These are phyloP conservation scores for Petrophora chlorosata DNA, from an alignment of 2,888 invertebrate species.

Conservation along the genomic window DNA sequence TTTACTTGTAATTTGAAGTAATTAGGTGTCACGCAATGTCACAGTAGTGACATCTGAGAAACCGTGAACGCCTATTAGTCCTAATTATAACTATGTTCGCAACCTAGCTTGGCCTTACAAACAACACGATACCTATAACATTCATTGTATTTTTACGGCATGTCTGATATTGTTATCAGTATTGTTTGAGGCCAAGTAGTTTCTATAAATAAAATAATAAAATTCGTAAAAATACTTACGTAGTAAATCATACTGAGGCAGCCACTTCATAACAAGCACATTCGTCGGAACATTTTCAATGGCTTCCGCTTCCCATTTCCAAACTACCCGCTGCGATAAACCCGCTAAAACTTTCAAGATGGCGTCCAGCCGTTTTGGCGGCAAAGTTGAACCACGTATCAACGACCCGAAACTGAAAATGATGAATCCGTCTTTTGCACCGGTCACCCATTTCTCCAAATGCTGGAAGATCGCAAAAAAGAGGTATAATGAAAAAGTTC, in stretches of 20 bases:
- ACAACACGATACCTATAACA: background rate
- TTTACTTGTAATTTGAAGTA: too few species aligned
- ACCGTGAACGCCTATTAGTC: too few species aligned
- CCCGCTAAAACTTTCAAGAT: conserved; percentile 84
- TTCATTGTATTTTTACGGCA: too few species aligned
- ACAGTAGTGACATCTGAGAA: too few species aligned
- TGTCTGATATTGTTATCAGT: too few species aligned
- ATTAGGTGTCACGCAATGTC: too few species aligned
- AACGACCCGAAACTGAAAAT: conserved; percentile 90
- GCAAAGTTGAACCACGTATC: conserved; percentile 85
- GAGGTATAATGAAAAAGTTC: too few species aligned
- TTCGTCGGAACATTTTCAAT: conserved; percentile 80
- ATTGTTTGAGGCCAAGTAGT: too few species aligned
- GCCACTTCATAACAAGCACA: conserved; percentile 84
- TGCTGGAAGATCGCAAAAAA: conserved; percentile 54
- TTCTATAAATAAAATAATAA: background rate
- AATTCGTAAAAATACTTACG: conserved; percentile 67
- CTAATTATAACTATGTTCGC: background rate
- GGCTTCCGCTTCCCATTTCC: conserved; percentile 88
- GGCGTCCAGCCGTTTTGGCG: conserved; percentile 74
- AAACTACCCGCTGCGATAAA: conserved; percentile 86
- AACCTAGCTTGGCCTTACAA: background rate
- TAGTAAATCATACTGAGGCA: conserved; percentile 87
- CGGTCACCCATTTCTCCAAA: conserved; percentile 83
- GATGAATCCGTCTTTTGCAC: conserved; percentile 85